These are phyloP conservation scores for Onychomys torridus DNA, from an alignment of 2,797 vertebrate species.

Conservation along the genomic window DNA sequence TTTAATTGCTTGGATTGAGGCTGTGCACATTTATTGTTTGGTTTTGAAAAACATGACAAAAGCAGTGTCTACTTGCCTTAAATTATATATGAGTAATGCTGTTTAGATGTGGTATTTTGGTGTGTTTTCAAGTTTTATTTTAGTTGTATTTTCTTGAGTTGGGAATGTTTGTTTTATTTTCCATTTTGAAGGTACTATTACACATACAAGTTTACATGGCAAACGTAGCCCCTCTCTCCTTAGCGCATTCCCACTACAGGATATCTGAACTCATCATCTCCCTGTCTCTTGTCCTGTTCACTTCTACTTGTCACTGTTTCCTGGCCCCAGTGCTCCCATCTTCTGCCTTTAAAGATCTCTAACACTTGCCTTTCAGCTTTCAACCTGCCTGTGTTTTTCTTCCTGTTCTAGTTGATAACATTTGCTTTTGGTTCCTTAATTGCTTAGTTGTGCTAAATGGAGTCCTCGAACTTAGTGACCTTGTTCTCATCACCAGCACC, in stretches of 20 bases:
- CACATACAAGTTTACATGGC: background rate
- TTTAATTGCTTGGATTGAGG: background rate
- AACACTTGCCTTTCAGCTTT: background rate
- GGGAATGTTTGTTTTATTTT: background rate
- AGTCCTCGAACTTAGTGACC: constrained; percentile 24
- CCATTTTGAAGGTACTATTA: background rate
- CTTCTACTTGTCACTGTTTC: no score
- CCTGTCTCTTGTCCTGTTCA: background rate
- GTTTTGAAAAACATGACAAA: background rate
- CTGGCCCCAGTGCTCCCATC: no score
- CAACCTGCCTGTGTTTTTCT: background rate
- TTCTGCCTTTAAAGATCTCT: no score
- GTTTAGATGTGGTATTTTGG: background rate
- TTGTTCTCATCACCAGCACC: background rate
- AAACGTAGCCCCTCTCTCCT: background rate
- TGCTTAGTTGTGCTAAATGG: constrained; percentile 8
- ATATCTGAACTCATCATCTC: background rate
- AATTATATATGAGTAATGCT: background rate
- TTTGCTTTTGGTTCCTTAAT: background rate
- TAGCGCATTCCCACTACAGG: no score
- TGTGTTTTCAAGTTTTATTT: background rate
- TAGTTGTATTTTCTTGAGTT: background rate
- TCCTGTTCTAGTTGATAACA: background rate
- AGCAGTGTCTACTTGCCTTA: background rate
- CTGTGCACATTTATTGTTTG: background rate